Base-by-base conservation (phyloP, 2,888 invertebrate genomes). In the Watsonalla binaria region DNA sequence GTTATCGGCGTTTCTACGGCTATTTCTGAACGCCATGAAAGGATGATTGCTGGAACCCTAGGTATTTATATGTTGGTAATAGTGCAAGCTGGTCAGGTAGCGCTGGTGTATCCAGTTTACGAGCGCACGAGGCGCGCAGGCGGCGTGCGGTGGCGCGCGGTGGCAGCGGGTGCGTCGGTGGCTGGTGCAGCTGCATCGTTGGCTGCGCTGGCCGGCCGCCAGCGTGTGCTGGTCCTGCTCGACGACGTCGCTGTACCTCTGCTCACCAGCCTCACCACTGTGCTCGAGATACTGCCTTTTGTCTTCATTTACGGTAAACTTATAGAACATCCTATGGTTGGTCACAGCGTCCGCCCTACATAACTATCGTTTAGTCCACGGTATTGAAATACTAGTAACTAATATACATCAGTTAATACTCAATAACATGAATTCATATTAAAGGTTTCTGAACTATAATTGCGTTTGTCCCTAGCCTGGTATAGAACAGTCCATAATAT, bases 241-340 rank as follows among this genome's bases (percentile, higher is more conserved):
- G 85, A 86, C 39, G 82, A 86, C 53, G 59, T 72, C 6, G 74
- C 75, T 0, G 67, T 84, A 1, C 88, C 90, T 0, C 53, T 82
- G 5, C 68, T 90, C 2, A 58, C 78, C 52, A 71, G 68, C 51
- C 5, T 80, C 5, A 70, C 82, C 0, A 81, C 83, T 0, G 56
- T 78, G 0, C 47, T 82, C 0, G 90, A 90, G 56, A 72, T 86
- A 51, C 55, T 74, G 9, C 81, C 81, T 0, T 84, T 90, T 55
- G 66, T 82, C 1, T 80, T 82, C 51, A 75, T 89, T 54, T 90
- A 90, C 55, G 90, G 90, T 89, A 63, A 57, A 62, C 33, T 45
- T 0, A 45, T 46, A 24, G 24, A 24, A 24, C 24, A 24, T 24
- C 1, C 2, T 24, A 24, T 24, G 4, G 4, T 4, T 24, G 4